These are phyloP conservation scores for Bergia puertoricense DNA, from an alignment of 92 coral and sea anemone genomes.

Conservation along the genomic window DNA sequence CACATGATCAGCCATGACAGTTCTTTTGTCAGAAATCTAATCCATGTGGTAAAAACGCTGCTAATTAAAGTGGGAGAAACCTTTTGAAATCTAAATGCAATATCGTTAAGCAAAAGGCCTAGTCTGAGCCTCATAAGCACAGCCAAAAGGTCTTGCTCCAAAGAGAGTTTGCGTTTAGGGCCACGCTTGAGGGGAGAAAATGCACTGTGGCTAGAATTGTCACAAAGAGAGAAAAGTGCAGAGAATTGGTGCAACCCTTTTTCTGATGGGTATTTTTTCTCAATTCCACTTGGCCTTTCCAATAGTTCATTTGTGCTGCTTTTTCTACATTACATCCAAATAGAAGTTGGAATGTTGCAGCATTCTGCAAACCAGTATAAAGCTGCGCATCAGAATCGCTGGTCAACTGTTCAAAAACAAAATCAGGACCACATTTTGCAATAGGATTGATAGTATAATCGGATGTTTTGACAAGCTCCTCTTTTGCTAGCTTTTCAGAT, in stretches of 20 bases:
- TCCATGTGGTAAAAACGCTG: conserved; percentile 18
- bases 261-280: background rate
- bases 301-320: conserved; percentile 38
- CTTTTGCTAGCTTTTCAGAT: background rate
- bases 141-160: conserved; percentile 40
- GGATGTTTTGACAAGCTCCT: background rate
- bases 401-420: conserved; percentile 26
- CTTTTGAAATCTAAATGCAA: conserved; percentile 40
- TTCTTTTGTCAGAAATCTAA: conserved; percentile 32
- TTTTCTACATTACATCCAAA: background rate
- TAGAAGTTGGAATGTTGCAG: conserved; percentile 16
- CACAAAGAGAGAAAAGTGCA: background rate
- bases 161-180: conserved; percentile 34
- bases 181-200: conserved; percentile 31
- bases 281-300: conserved; percentile 13
- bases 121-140: conserved; percentile 30
- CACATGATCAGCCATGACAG: conserved; percentile 50
- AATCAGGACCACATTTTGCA: background rate
- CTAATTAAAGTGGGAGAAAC: background rate
- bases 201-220: background rate
- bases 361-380: conserved; percentile 39
- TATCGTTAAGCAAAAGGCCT: conserved; percentile 31
- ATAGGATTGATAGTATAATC: background rate
- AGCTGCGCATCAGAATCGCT: conserved; percentile 38
- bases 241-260: background rate